Evolutionary conservation across 2,797 vertebrate species (phyloP).

Genomic region (Rhinoraja longicauda): DNA sequence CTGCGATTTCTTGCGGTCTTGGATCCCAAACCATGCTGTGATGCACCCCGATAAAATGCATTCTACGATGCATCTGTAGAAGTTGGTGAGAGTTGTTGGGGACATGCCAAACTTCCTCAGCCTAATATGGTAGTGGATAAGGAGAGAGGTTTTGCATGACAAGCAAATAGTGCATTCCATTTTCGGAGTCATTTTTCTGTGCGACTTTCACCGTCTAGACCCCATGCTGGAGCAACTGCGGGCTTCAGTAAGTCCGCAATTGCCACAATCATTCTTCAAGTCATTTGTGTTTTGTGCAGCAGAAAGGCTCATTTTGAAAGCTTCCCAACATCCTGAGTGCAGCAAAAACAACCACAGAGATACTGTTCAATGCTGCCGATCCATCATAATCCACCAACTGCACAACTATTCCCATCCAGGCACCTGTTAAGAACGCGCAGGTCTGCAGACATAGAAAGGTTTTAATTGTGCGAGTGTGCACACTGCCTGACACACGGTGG

Average conservation of each 20-base stretch:
- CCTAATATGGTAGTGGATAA: not conserved
- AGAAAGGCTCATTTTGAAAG: not conserved
- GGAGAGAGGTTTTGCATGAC: not conserved
- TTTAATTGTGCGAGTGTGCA: not conserved
- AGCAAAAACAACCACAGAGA: not conserved
- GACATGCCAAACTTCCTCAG: no score
- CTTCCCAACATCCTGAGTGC: not conserved
- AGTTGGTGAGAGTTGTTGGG: no score
- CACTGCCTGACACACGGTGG: no score
- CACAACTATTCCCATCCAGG: not conserved
- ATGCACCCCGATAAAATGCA: no score
- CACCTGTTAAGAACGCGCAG: not conserved
- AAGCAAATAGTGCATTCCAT: not conserved
- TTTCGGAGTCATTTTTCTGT: not conserved
- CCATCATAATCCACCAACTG: not conserved
- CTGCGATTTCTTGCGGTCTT: no score
- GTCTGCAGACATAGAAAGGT: not conserved
- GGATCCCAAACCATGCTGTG: no score
- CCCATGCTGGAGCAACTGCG: not conserved
- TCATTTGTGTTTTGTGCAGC: not conserved
- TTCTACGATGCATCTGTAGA: no score
- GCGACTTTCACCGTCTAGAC: not conserved
- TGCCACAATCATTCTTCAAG: not conserved
- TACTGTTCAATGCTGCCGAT: not conserved
- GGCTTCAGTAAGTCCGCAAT: not conserved